These are phyloP conservation scores for Rhipidura dahli DNA, from an alignment of 2,113 vertebrate species.

Conservation along the genomic window DNA sequence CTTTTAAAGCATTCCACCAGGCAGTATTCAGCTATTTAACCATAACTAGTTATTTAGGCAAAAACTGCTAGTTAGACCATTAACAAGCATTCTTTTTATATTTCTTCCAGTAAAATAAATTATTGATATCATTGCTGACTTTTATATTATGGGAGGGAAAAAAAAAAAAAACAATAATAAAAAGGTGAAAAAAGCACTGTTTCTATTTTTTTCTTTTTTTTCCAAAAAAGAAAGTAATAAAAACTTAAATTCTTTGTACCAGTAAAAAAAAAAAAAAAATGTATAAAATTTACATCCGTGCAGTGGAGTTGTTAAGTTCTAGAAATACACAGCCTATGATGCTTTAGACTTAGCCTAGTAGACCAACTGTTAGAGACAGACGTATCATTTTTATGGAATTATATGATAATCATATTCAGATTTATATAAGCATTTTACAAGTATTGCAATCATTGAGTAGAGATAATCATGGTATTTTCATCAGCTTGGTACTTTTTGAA, in stretches of 20 bases:
- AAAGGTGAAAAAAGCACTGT: constrained; percentile 84
- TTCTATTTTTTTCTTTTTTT: constrained; percentile 91
- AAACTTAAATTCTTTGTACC: constrained; percentile 86
- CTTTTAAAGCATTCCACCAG: constrained; percentile 79
- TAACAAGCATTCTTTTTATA: constrained; percentile 90
- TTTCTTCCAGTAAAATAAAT: constrained; percentile 93
- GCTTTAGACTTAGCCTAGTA: constrained; percentile 93
- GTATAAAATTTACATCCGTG: constrained; percentile 93
- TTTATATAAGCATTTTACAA: constrained; percentile 93
- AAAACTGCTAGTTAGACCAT: constrained; percentile 84
- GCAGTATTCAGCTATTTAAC: constrained; percentile 84
- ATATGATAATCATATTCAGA: constrained; percentile 86
- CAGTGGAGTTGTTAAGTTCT: constrained; percentile 93
- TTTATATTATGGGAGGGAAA: constrained; percentile 93
- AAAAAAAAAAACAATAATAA: constrained; percentile 77
- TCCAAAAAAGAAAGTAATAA: constrained; percentile 84
- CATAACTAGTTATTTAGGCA: constrained; percentile 82
- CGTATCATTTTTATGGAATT: constrained; percentile 90
- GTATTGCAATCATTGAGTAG: constrained; percentile 87
- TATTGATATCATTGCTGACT: constrained; percentile 93
- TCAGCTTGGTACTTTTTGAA: constrained; percentile 87
- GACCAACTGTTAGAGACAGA: constrained; percentile 88
- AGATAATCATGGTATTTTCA: constrained; percentile 87
- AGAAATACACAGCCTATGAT: constrained; percentile 88
- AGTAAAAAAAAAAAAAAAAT: constrained; percentile 79